These are phyloP conservation scores for Pipistrellus kuhlii DNA, from an alignment of 2,797 vertebrate genomes.

Conservation along the genomic window DNA sequence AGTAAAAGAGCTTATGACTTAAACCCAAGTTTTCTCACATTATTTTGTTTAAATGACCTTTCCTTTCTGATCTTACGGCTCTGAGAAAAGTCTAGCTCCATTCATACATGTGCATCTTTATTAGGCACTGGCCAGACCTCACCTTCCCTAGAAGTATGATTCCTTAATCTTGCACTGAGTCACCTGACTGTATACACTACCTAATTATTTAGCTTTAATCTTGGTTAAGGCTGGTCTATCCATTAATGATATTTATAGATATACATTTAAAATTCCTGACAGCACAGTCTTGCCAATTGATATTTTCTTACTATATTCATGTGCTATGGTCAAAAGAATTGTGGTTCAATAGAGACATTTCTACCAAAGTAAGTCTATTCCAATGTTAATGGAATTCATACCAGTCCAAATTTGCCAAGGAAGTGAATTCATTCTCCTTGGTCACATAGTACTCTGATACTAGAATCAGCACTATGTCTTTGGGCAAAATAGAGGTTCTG, in stretches of 20 bases:
- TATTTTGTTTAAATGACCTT: not conserved
- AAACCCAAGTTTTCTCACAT: not conserved
- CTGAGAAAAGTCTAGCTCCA: not conserved
- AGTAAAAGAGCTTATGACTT: not conserved
- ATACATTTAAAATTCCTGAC: not conserved
- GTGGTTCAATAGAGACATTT: not conserved
- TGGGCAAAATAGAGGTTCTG: conserved; percentile 29
- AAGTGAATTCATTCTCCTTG: not conserved
- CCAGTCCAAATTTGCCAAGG: not conserved
- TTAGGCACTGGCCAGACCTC: not conserved
- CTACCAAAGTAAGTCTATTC: conserved; percentile 26
- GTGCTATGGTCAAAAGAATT: not conserved
- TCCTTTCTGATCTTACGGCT: not conserved
- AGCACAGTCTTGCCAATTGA: not conserved
- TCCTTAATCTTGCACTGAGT: not conserved
- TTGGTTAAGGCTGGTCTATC: not conserved
- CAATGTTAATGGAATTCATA: conserved; percentile 11
- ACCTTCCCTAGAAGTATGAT: not conserved
- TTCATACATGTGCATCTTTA: not conserved
- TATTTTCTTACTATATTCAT: not conserved
- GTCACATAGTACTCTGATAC: not conserved
- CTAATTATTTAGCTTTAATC: not conserved
- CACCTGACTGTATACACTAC: not conserved
- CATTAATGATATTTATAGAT: not conserved
- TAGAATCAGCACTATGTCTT: not conserved